A percentile compares a stretch with the other conserved stretches of the same genome.
Evolutionary conservation across 1,140 invertebrate genomes (phyloP).

Genomic region (Oreohelix idahoensis): DNA sequence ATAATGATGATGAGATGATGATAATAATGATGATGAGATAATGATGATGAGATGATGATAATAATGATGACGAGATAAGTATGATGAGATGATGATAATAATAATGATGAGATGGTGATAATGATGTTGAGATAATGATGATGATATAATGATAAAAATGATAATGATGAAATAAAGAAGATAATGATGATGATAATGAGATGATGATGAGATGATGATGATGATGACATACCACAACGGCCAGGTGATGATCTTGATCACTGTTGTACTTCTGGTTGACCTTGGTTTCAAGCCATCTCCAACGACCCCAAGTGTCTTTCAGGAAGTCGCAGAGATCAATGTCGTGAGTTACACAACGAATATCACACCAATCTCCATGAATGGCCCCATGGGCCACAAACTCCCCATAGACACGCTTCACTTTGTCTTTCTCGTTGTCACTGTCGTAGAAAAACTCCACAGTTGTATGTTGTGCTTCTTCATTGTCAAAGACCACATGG

Average conservation of each 20-base stretch:
- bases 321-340: constrained; percentile 14
- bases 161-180: not conserved
- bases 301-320: constrained; percentile 33
- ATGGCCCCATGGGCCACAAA: constrained; percentile 13
- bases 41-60: too few relatives aligned
- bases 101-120: too few relatives aligned
- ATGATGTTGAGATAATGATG: too few relatives aligned
- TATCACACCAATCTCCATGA: constrained; percentile 33
- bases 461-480: constrained; percentile 3
- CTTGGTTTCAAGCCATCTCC: constrained; percentile 31
- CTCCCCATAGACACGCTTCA: constrained; percentile 13
- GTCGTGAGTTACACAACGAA: constrained; percentile 24
- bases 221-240: constrained; percentile 35
- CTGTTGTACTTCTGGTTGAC: constrained; percentile 22
- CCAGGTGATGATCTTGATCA: not conserved
- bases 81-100: too few relatives aligned
- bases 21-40: too few relatives aligned
- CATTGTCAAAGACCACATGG: constrained; percentile 30
- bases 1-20: too few relatives aligned
- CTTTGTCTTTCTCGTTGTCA: not conserved
- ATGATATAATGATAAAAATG: too few relatives aligned
- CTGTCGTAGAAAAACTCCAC: constrained; percentile 21
- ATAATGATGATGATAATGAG: too few relatives aligned
- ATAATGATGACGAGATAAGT: too few relatives aligned
- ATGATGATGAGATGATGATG: too few relatives aligned